A percentile compares a stretch with the other conserved stretches of the same genome.
These are phyloP conservation scores for Hermetia illucens DNA, from an alignment of 1,140 invertebrate species.

Conservation along the genomic window DNA sequence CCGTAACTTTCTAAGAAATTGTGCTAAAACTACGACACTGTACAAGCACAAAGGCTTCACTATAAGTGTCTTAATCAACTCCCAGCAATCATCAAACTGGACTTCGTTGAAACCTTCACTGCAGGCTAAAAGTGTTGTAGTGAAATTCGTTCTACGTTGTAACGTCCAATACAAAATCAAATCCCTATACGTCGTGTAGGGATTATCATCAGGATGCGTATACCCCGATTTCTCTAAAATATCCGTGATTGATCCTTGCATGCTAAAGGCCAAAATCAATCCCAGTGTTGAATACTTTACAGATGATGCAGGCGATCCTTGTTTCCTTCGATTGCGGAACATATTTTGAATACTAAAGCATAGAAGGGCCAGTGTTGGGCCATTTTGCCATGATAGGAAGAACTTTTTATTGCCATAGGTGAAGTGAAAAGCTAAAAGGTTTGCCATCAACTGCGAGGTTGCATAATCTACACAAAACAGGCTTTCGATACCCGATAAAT, in stretches of 20 bases:
- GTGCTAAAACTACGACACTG: slow-evolving; percentile 26
- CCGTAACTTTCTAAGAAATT: slow-evolving; percentile 27
- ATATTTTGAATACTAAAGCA: slow-evolving; percentile 9
- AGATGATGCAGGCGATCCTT: too few species aligned
- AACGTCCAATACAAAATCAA: slow-evolving; percentile 21
- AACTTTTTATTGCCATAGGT: slow-evolving; percentile 22
- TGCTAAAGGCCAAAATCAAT: slow-evolving; percentile 16
- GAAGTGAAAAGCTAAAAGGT: slow-evolving; percentile 17
- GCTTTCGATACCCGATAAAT: slow-evolving; percentile 13
- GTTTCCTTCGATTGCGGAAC: not conserved
- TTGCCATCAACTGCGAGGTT: slow-evolving; percentile 20
- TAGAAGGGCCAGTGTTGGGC: slow-evolving; percentile 16
- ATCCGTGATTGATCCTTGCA: slow-evolving; percentile 17
- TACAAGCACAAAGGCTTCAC: slow-evolving; percentile 28
- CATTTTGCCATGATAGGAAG: slow-evolving; percentile 20
- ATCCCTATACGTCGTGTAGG: slow-evolving; percentile 15
- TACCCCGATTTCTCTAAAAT: slow-evolving; percentile 15
- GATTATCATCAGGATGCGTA: slow-evolving; percentile 11
- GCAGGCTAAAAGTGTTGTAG: slow-evolving; percentile 19
- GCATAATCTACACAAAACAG: slow-evolving; percentile 21
- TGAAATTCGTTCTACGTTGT: slow-evolving; percentile 21
- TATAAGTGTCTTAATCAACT: slow-evolving; percentile 22
- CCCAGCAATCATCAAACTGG: slow-evolving; percentile 20
- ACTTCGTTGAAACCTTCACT: slow-evolving; percentile 19
- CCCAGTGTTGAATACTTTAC: slow-evolving; percentile 17